These are phyloP conservation scores for Labia minor DNA, from an alignment of 2,888 invertebrate species.

Conservation along the genomic window DNA sequence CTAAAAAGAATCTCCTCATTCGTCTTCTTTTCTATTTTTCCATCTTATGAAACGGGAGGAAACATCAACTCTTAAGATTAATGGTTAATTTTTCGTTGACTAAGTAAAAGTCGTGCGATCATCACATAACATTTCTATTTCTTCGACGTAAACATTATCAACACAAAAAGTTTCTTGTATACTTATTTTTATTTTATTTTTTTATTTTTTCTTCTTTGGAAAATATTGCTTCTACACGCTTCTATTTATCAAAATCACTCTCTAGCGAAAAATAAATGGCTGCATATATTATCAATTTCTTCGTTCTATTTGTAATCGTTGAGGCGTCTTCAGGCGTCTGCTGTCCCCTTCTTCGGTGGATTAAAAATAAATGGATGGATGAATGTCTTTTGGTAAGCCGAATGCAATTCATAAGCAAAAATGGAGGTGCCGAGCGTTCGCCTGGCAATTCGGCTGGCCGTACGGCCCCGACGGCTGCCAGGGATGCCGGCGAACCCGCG, in stretches of 20 bases:
- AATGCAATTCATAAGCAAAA: no score
- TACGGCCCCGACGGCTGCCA: background rate
- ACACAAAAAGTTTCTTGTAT: background rate
- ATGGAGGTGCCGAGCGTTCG: background rate
- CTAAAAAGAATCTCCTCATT: background rate
- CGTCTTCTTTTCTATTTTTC: slow-evolving; percentile 2
- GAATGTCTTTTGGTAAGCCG: background rate
- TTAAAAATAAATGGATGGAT: background rate
- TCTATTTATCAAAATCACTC: slow-evolving; percentile 7
- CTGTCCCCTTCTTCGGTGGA: background rate
- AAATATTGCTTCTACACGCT: background rate
- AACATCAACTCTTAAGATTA: background rate
- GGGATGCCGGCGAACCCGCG: background rate
- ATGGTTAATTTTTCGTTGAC: slow-evolving; percentile 13
- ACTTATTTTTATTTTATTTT: background rate
- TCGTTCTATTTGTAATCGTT: background rate
- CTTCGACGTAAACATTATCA: slow-evolving; percentile 13
- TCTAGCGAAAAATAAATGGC: background rate
- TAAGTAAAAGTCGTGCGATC: slow-evolving; percentile 13
- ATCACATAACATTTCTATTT: slow-evolving; percentile 13
- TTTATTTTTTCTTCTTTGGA: background rate
- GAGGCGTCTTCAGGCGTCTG: background rate
- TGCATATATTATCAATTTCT: slow-evolving; percentile 13
- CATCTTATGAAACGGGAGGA: background rate
- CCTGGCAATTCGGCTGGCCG: background rate